Evolutionary conservation across 2,888 invertebrate genomes (phyloP), one percentile per base, ranked within the genome.

Genomic region (Keiferia lycopersicella): DNA sequence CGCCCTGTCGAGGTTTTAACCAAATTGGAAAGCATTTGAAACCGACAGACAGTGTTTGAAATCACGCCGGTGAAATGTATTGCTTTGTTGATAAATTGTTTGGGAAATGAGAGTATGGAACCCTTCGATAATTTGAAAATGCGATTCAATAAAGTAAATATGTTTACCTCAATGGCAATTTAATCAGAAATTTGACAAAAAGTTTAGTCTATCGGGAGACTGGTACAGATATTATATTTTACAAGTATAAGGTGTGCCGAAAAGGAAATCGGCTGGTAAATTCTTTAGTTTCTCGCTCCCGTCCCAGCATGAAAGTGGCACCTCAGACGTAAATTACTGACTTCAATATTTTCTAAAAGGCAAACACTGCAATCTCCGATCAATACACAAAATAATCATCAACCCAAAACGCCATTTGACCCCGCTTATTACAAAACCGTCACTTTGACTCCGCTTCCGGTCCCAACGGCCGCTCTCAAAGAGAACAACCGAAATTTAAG

Each of bases 1-100:
- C 18, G 22, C 18, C 18, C 51, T 20, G 7, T 76, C 68, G 82
- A 82, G 85, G 87, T 88, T 88, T 88, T 88, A 85, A 83, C 84
- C 77, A 88, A 87, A 89, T 89, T 88, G 88, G 83, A 83, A 50
- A 20, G 51, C 45, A 16, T 45, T 16, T n/a, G 16, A n/a, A 45
- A 45, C n/a, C 20, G 51, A 18, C 50, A 50, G 50, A 50, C 16
- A 50, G 50, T 11, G 51, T 45, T 22, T 22, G 22, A 20, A 51
- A 51, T 7, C 8, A 12, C 51, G 51, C 18, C 22, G 1, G 51
- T 22, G 18, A 51, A 51, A 51, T 20, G 20, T 8, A 22, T 51
- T 51, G 16, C 22, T 74, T 82, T 81, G 82, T 81, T 67, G 69
- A 73, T 74, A 73, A 80, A 81, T 82, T 81, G 81, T 78, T 81